These are phyloP conservation scores for Pocota personata DNA, from an alignment of 2,888 invertebrate species.

Conservation along the genomic window DNA sequence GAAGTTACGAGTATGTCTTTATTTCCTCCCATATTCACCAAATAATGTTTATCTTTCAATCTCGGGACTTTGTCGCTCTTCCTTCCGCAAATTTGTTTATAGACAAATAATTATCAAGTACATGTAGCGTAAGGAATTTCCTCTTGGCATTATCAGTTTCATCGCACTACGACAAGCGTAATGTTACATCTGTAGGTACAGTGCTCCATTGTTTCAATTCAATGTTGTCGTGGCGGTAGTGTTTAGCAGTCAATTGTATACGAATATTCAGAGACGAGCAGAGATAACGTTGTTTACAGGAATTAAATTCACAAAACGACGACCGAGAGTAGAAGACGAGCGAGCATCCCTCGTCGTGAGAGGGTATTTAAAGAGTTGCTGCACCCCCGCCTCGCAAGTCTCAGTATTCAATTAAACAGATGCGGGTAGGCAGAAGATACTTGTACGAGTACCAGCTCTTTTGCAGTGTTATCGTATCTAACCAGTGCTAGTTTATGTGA, in stretches of 20 bases:
- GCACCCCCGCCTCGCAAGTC: conserved; percentile 2
- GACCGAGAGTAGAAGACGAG: background rate
- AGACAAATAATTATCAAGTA: conserved; percentile 59
- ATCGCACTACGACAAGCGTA: conserved; percentile 6
- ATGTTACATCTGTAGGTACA: background rate
- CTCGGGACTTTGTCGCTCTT: conserved; percentile 28
- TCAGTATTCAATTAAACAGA: conserved; percentile 12
- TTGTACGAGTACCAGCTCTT: background rate
- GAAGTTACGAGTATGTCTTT: conserved; percentile 42
- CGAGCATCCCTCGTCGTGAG: background rate
- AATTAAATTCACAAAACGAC: conserved; percentile 71
- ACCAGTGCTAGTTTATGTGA: conserved; percentile 22
- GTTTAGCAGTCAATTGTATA: background rate
- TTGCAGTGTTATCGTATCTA: conserved; percentile 33
- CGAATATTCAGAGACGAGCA: conserved; percentile 35
- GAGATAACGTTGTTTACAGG: conserved; percentile 81
- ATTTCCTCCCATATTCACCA: conserved; percentile 30
- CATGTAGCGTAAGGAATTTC: conserved; percentile 61
- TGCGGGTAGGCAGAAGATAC: conserved; percentile 32
- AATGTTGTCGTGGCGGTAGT: background rate
- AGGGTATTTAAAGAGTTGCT: conserved; percentile 38
- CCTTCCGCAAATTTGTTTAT: conserved; percentile 48
- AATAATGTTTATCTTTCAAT: conserved; percentile 40
- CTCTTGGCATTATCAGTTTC: conserved; percentile 59
- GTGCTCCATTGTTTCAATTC: conserved; percentile 39